A percentile compares a stretch with the other conserved stretches of the same genome.
Evolutionary conservation across 2,113 vertebrate species (phyloP).

Genomic region (Mobula hypostoma): DNA sequence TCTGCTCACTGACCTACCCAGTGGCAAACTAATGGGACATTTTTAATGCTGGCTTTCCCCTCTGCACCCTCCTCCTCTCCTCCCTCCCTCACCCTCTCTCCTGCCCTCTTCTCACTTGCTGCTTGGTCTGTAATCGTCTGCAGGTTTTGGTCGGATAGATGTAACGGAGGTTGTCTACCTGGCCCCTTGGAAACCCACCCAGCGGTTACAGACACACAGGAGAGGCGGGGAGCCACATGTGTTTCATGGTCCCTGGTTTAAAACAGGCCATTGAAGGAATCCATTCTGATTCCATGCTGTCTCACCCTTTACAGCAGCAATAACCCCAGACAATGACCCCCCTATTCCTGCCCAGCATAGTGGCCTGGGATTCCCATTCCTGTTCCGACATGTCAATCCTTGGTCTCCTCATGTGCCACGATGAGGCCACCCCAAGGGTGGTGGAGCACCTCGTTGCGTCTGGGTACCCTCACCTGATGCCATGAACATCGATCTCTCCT

Average conservation of each 20-base stretch:
- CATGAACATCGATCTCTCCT: no score
- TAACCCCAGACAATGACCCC: no score
- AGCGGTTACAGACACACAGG: background rate
- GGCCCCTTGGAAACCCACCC: background rate
- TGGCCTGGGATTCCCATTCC: no score
- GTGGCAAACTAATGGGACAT: background rate
- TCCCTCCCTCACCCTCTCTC: background rate
- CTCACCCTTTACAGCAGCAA: no score
- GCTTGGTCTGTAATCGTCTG: background rate
- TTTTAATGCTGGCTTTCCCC: background rate
- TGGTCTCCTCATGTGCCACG: no score
- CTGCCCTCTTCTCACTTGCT: background rate
- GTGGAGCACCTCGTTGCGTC: no score
- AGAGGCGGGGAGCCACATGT: no score
- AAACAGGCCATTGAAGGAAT: background rate
- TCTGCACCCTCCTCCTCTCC: background rate
- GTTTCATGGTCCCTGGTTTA: no score
- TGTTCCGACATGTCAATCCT: no score
- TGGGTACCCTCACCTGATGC: no score
- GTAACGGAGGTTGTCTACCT: background rate
- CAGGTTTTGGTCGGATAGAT: background rate
- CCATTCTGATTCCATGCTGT: background rate
- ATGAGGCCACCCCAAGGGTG: no score
- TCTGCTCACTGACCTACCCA: background rate
- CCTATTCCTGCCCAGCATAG: no score